Evolutionary conservation across 2,113 vertebrate genomes (phyloP), one percentile per base, ranked within the genome.

Genomic region (Collichthys lucidus): DNA sequence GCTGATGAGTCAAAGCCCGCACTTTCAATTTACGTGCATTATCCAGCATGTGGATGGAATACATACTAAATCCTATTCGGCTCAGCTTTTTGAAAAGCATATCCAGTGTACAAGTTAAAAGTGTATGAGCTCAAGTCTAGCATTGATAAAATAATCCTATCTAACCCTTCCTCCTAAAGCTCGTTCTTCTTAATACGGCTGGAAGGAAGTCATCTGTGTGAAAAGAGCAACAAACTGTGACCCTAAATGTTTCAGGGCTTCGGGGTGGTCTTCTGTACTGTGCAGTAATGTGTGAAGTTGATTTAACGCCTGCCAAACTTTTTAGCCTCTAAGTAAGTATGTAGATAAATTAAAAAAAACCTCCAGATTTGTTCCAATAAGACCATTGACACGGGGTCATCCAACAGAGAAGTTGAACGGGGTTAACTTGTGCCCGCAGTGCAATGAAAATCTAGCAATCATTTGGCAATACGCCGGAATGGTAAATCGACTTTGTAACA

Each of bases 81-180:
- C 19, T 16, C 20, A 6, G 35, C 6, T 14, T 55, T 44, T 55
- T 22, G n/a, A 11, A 26, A 55, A 53, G 40, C 14, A 44, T 4
- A 55, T 46, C 22, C 24, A 47, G 12, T 24, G 14, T 20, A 24
- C 24, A 24, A 53, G 26, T 59, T 22, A 40, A 53, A n/a, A 22
- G 46, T n/a, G 20, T 2, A 20, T 9, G 26, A 56, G 50, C 8
- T 60, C 22, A 60, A 59, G 42, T 74, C 5, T 16, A n/a, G 52
- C 61, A 42, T 35, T 35, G 47, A 75, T 35, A 19, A 19, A 49
- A 17, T 63, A 68, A 73, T 80, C 57, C 55, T 7, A 59, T 49
- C n/a, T 8, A 69, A 79, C 44, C 31, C 14, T 61, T 72, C 72
- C 26, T n/a, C 29, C 22, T 19, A 52, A 56, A 64, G 79, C 56